These are phyloP conservation scores for Melieria omissa DNA, from an alignment of 2,888 invertebrate species.

Conservation along the genomic window DNA sequence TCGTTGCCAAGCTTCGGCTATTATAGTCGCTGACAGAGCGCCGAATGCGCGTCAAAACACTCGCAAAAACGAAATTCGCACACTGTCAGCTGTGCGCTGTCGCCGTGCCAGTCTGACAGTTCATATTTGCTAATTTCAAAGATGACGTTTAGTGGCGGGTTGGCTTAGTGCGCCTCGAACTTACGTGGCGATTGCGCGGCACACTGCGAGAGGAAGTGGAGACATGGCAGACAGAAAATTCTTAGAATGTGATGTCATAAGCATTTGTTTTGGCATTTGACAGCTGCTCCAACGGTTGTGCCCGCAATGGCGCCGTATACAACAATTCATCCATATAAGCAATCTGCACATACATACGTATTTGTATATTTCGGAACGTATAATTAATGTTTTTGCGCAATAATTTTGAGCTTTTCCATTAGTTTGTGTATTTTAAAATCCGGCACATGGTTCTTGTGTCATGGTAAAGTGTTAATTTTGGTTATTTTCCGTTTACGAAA, in stretches of 20 bases:
- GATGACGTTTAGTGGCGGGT: conserved; percentile 12
- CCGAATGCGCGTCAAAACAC: neutral
- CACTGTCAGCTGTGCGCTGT: neutral
- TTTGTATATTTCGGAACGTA: neutral
- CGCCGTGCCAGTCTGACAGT: neutral
- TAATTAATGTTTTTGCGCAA: conserved; percentile 17
- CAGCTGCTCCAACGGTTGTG: neutral
- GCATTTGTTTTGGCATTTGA: conserved; percentile 1
- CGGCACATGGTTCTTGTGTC: no score
- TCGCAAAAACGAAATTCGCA: neutral
- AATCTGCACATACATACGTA: neutral
- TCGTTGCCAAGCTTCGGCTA: neutral
- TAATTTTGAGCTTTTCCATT: neutral
- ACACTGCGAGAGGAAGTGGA: no score
- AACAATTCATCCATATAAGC: neutral
- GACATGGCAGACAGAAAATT: conserved; percentile 7
- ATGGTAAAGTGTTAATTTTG: no score
- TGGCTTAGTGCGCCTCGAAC: no score
- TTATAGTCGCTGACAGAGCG: neutral
- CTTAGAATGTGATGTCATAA: conserved; percentile 24
- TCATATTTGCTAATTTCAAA: conserved; percentile 19
- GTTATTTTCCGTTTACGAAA: no score
- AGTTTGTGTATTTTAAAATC: no score
- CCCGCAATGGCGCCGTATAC: conserved; percentile 5
- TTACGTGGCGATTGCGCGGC: no score